A percentile compares a stretch with the other conserved stretches of the same genome.
These are phyloP conservation scores for Hephaestus fuliginosus DNA, from an alignment of 2,797 vertebrate genomes.

Conservation along the genomic window DNA sequence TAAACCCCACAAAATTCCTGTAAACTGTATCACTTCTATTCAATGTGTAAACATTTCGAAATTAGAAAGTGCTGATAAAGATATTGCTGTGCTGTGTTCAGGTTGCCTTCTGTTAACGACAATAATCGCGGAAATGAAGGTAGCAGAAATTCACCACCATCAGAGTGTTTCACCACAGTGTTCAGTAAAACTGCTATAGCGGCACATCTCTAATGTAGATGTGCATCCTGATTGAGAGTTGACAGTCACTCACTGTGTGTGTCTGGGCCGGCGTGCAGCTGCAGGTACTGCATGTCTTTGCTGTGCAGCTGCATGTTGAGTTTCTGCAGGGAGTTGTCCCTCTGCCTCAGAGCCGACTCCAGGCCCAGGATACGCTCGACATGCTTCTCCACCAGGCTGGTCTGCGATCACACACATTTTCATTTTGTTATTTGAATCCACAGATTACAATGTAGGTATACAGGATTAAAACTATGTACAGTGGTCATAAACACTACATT, in stretches of 20 bases:
- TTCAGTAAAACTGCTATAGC: not conserved
- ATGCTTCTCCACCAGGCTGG: constrained; percentile 94
- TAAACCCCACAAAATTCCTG: not conserved
- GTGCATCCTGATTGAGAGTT: not conserved
- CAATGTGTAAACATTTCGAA: not conserved
- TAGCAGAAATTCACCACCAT: not conserved
- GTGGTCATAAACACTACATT: not conserved
- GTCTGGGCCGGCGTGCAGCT: constrained; percentile 89
- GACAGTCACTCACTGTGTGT: constrained; percentile 81
- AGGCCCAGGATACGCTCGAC: constrained; percentile 93
- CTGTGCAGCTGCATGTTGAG: constrained; percentile 89
- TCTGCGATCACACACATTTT: constrained; percentile 76
- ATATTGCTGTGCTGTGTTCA: not conserved
- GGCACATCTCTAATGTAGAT: not conserved
- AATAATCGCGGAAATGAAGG: too few species aligned
- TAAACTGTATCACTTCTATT: not conserved
- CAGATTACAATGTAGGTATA: not conserved
- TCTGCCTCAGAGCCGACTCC: constrained; percentile 92
- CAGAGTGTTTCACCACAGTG: too few species aligned
- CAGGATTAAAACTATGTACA: not conserved
- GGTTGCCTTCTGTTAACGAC: not conserved
- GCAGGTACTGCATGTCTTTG: constrained; percentile 93
- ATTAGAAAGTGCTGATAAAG: not conserved
- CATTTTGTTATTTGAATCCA: not conserved
- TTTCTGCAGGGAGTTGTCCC: constrained; percentile 90